Evolutionary conservation across 2,797 vertebrate species (phyloP).

Genomic region (Sphenodon punctatus): DNA sequence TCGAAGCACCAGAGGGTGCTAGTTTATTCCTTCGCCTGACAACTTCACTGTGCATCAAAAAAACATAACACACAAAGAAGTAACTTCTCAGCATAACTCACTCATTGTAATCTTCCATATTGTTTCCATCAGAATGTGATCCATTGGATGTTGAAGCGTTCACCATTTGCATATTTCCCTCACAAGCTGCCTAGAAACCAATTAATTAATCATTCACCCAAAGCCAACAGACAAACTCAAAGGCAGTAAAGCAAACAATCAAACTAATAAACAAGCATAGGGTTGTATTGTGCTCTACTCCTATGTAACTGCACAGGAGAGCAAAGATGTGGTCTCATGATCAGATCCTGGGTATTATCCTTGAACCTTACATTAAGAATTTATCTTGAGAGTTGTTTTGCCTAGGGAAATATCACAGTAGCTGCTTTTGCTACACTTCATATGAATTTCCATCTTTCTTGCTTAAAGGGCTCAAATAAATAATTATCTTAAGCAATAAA

Average conservation of each 20-base stretch:
- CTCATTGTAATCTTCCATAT: conserved; percentile 86
- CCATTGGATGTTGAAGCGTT: conserved; percentile 70
- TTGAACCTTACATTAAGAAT: no score
- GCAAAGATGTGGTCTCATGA: no score
- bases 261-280: neutral
- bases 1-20: neutral
- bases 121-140: conserved; percentile 73
- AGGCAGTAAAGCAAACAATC: neutral
- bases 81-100: conserved; percentile 54
- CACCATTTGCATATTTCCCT: conserved; percentile 88
- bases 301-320: neutral
- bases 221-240: neutral
- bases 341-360: no score
- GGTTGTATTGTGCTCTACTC: neutral
- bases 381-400: no score
- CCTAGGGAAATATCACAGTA: no score
- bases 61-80: neutral
- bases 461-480: no score
- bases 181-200: conserved; percentile 87
- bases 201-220: neutral
- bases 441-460: no score
- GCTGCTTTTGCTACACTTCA: no score
- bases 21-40: neutral
- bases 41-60: neutral
- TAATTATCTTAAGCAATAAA: no score